A percentile compares a stretch with the other conserved stretches of the same genome.
phyloP scores from a whole-genome alignment of 2,888 invertebrate genomes.

The Agrochola lota region DNA sequence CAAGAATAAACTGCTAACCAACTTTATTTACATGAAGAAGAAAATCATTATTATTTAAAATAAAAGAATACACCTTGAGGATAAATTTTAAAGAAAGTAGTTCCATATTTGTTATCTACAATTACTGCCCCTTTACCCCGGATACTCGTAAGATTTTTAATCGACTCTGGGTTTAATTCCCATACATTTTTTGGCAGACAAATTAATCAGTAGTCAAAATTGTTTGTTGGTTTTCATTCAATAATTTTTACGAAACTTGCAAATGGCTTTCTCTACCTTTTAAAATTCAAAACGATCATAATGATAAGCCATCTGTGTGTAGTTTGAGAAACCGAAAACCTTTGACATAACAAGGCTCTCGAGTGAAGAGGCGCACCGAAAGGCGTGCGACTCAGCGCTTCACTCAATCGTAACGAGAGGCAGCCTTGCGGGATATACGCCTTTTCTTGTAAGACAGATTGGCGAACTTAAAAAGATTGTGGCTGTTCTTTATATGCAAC shows the following conservation, averaged over 20 bases:
- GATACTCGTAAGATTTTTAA: not conserved
- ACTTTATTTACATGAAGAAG: not conserved
- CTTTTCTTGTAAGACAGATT: constrained; percentile 24
- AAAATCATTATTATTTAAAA: not conserved
- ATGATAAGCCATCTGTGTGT: constrained; percentile 8
- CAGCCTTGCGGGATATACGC: constrained; percentile 5
- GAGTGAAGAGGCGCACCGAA: constrained; percentile 14
- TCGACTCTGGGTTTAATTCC: not conserved
- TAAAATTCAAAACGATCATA: constrained; percentile 8
- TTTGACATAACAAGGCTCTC: constrained; percentile 54
- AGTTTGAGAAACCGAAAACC: constrained; percentile 37
- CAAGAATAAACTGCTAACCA: not conserved
- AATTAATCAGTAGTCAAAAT: not conserved
- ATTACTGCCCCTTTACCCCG: no score
- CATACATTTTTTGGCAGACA: not conserved
- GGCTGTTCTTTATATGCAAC: not conserved
- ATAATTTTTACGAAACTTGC: not conserved
- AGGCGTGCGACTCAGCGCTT: constrained; percentile 24
- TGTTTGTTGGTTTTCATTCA: not conserved
- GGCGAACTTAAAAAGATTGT: constrained; percentile 7
- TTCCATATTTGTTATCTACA: no score
- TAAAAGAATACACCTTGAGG: not conserved
- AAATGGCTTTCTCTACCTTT: not conserved
- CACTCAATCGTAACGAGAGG: constrained; percentile 42
- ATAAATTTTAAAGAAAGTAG: no score